These are phyloP conservation scores for Eudyptes chrysolophus DNA, from an alignment of 2,113 vertebrate species.

Conservation along the genomic window DNA sequence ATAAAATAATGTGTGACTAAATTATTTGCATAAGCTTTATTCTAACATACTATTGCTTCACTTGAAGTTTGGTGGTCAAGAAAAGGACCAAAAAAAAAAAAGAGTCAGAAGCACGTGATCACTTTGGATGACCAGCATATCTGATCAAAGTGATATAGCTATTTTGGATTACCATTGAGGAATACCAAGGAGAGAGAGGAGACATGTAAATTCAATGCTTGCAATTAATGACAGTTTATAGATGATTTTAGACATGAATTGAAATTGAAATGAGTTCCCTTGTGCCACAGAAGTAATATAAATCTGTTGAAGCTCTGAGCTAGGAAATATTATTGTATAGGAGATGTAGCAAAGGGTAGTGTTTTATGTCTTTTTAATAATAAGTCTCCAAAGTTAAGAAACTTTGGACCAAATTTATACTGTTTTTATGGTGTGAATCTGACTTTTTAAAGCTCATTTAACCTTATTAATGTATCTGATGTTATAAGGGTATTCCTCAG, in stretches of 20 bases:
- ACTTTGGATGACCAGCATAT: neutral
- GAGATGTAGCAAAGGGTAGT: neutral
- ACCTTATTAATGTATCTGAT: neutral
- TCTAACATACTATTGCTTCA: neutral
- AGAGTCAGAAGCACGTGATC: accelerated
- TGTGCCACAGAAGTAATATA: neutral
- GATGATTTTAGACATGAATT: neutral
- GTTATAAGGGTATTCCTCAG: neutral
- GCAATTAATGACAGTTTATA: neutral
- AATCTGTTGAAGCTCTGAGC: neutral
- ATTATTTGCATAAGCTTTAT: neutral
- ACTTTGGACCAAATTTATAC: neutral
- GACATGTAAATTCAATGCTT: neutral
- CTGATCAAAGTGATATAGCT: neutral
- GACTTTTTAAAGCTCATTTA: neutral
- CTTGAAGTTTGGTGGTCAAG: neutral
- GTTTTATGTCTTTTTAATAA: neutral
- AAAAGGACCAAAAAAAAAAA: neutral
- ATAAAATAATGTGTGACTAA: neutral
- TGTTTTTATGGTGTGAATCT: neutral
- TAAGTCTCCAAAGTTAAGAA: neutral
- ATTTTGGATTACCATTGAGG: neutral
- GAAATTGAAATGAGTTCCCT: neutral
- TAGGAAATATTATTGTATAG: neutral
- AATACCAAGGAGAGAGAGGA: neutral